Percentiles rank a stretch among this genome's conserved stretches.
phyloP scores from a whole-genome alignment of 2,888 invertebrate species.

The Lasioglossum lativentre region DNA sequence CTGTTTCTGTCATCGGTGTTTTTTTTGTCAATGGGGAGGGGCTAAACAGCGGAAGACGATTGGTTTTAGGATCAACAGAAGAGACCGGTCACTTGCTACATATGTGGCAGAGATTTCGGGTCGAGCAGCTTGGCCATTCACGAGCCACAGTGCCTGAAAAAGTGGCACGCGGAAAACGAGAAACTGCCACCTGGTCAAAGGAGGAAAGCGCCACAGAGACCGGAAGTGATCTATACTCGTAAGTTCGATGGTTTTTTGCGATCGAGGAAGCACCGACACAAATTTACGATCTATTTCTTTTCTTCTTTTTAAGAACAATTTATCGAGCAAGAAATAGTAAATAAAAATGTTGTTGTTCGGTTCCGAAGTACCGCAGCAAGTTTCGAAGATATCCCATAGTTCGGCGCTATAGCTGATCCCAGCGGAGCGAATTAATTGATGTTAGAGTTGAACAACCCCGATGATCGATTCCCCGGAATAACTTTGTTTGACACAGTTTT shows the following conservation, averaged over 20 bases:
- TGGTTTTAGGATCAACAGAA: constrained; percentile 69
- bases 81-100: constrained; percentile 86
- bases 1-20: constrained; percentile 11
- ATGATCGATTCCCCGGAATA: constrained; percentile 36
- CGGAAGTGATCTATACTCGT: constrained; percentile 85
- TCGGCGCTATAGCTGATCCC: background rate
- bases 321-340: background rate
- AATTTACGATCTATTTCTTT: background rate
- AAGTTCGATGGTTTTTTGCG: constrained; percentile 67
- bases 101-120: constrained; percentile 89
- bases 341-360: too few species aligned
- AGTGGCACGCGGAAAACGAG: constrained; percentile 88
- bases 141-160: constrained; percentile 89
- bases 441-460: constrained; percentile 44
- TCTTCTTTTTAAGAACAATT: too few species aligned
- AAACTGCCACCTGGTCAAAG: constrained; percentile 86
- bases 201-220: constrained; percentile 86
- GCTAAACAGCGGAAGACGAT: constrained; percentile 20
- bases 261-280: background rate
- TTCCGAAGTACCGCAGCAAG: background rate
- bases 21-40: constrained; percentile 17
- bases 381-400: background rate
- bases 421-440: constrained; percentile 15
- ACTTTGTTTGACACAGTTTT: constrained; percentile 22
- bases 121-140: constrained; percentile 88